Base-by-base conservation (phyloP, 2,797 vertebrate genomes). In the Schizothorax lantsangensis region DNA sequence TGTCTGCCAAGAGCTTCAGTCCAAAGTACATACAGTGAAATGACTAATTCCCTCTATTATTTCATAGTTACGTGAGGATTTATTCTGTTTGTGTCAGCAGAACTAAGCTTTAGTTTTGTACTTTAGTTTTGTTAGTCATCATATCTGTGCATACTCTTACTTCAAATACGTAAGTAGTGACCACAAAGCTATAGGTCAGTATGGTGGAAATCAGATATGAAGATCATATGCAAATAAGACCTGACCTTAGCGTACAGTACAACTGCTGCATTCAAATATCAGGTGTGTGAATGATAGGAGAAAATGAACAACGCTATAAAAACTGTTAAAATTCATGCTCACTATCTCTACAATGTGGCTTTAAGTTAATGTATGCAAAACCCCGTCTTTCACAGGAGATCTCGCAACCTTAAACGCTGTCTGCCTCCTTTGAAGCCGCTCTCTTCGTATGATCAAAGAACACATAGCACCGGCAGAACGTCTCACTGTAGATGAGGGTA, bases 391-490 rank as follows among this genome's bases (percentile, higher is more conserved):
- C 78, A 86, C 79, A 49, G 84, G 84, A 90, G 87, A 92, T 92
- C 90, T 88, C 33, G 89, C 88, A 88, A 88, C 85, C 75, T 72
- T 52, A 82, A 81, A 72, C 2, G 23, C 87, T 88, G 62, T 64
- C 80, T 81, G 87, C 78, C 73, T 87, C 85, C 91, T 94, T 94
- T 94, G 93, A 94, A 93, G 92, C 90, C 52, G 77, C 81, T 88
- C 88, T 88, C 79, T 92, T 92, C 89, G 84, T 79, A 73, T 87
- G 91, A 95, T 95, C 93, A 95, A 95, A 95, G 92, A 68, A 73
- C 69, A 89, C 68, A 81, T n/a, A 89, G 87, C 80, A 79, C 88
- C 40, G 79, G 81, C 90, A 91, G 90, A 89, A 91, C 88, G 92
- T 91, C 89, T 91, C 88, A 90, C 91, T 90, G 71, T 66, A 69